Base-by-base conservation (phyloP, 2,888 invertebrate species). In the Acrocyrtus sp. region DNA sequence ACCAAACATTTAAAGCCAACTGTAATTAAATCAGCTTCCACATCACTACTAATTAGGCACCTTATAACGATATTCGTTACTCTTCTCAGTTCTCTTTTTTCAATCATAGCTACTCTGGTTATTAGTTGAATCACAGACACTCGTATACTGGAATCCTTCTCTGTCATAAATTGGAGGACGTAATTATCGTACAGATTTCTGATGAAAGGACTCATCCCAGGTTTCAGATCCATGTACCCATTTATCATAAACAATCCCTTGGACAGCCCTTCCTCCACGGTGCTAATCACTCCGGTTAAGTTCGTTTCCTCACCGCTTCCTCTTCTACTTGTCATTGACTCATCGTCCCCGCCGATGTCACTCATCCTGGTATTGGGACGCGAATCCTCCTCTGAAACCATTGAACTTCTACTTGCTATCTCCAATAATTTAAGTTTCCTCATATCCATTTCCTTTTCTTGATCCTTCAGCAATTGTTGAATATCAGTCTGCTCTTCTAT, bases 171-270 rank as follows among this genome's bases (percentile, higher is more conserved):
- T 6, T 50, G 21, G 1, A 26, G 24, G 6, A 24, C 21, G 22
- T 50, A 24, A 29, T 53, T 53, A n/a, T 53, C 53, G 21, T 53
- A 53, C 3, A 53, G 15, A 21, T 53, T 53, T 17, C 53, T 53
- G 29, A 53, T 15, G n/a, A 53, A 29, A 4, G 53, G 27, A 29
- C 21, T 10, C 15, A 53, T 4, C 27, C 17, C 17, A 10, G 27
- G 27, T 17, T n/a, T 29, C n/a, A 53, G n/a, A 29, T 53, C 53
- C 29, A 53, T 15, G 24, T 53, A 24, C 4, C 29, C 27, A 19
- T 53, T 53, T n/a, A 53, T 53, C 53, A 53, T 53, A 24, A 21
- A 53, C 1, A 53, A 15, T 1, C 53, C 53, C 19, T 53, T 53
- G 1, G 27, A 27, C n/a, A 53, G n/a, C 10, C 53, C 53, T 17